Conservation (phyloP, 1,140 invertebrate species). For the Cepaea nemoralis region DNA sequence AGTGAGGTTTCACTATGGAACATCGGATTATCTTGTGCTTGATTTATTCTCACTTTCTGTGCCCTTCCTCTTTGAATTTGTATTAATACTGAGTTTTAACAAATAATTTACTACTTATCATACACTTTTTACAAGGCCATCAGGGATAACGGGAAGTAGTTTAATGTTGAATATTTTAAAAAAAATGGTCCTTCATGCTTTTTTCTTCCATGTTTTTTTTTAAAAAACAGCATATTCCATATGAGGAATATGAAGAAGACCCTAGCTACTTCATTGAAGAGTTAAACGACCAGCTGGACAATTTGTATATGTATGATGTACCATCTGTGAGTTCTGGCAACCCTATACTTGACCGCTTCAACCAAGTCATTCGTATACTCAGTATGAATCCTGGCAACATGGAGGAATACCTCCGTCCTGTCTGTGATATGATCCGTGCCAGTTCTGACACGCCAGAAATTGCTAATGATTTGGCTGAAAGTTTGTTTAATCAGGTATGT, state of each 20-base stretch:
- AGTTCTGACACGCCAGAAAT: neutral
- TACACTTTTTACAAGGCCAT: no score
- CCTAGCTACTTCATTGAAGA: neutral
- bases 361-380: neutral
- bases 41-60: no score
- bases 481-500: conserved; percentile 34
- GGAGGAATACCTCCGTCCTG: conserved; percentile 32
- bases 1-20: no score
- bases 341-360: conserved; percentile 13
- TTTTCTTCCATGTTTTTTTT: neutral
- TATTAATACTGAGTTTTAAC: no score
- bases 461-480: conserved; percentile 23
- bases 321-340: neutral
- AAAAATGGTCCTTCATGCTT: neutral
- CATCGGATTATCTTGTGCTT: no score
- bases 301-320: neutral
- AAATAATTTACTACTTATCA: no score
- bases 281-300: neutral
- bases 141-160: no score
- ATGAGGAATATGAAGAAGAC: neutral
- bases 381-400: conserved; percentile 33
- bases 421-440: conserved; percentile 23
- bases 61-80: no score
- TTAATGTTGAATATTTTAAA: no score
- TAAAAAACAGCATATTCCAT: conserved; percentile 1